These are phyloP conservation scores for Diarsia brunnea DNA, from an alignment of 2,888 invertebrate species.

Conservation along the genomic window DNA sequence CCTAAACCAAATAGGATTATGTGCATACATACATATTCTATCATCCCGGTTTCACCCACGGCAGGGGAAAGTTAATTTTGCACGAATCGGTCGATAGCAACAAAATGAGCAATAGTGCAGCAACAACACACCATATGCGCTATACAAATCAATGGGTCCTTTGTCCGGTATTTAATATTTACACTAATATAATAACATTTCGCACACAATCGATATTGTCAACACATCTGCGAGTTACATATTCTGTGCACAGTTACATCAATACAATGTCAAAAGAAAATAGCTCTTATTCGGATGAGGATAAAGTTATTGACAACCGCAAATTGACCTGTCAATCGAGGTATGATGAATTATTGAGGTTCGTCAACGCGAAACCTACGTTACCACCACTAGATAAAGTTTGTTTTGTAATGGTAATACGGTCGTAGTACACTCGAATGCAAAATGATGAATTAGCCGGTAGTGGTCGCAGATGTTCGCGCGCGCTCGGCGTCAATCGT, in stretches of 20 bases:
- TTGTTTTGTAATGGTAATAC: constrained; percentile 9
- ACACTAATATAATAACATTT: constrained; percentile 65
- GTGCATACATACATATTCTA: constrained; percentile 54
- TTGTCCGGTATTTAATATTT: constrained; percentile 66
- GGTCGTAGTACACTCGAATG: constrained; percentile 47
- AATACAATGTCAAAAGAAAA: constrained; percentile 36
- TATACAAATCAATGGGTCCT: constrained; percentile 51
- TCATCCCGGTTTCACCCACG: constrained; percentile 43
- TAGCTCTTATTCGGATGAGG: constrained; percentile 32
- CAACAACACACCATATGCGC: constrained; percentile 60
- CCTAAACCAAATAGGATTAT: constrained; percentile 65
- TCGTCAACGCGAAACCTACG: constrained; percentile 17
- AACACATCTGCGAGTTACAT: constrained; percentile 66
- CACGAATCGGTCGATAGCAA: constrained; percentile 59
- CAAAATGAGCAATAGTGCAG: constrained; percentile 70
- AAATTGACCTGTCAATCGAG: constrained; percentile 60
- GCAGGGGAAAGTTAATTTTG: constrained; percentile 48
- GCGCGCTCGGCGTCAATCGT: constrained; percentile 52
- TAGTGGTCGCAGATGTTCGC: constrained; percentile 67
- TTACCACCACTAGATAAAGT: not conserved
- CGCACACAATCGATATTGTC: constrained; percentile 64
- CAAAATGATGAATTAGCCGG: constrained; percentile 67
- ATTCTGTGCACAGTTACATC: constrained; percentile 20
- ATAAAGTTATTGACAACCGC: constrained; percentile 46
- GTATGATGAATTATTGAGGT: constrained; percentile 63